Percentiles rank a stretch among this genome's conserved stretches.
phyloP scores from a whole-genome alignment of 2,888 invertebrate species.

The Harmothoe impar region DNA sequence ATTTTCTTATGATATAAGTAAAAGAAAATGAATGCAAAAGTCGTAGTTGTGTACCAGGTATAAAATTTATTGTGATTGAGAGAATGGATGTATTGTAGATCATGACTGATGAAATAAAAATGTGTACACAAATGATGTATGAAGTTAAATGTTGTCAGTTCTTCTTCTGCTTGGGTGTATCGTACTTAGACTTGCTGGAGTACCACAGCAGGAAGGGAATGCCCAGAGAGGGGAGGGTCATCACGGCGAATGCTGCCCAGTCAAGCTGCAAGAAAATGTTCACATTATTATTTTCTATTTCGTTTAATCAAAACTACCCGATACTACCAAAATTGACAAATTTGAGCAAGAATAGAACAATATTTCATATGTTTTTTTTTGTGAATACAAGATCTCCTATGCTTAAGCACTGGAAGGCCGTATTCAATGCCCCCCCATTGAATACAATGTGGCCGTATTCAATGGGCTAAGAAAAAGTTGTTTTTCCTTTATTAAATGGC shows the following conservation, averaged over 20 bases:
- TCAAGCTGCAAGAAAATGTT: constrained; percentile 87
- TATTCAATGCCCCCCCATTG: too few species aligned
- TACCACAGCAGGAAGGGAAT: constrained; percentile 98
- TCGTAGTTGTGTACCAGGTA: constrained; percentile 7
- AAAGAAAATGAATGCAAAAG: neutral
- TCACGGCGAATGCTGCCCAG: constrained; percentile 97
- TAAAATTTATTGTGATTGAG: constrained; percentile 22
- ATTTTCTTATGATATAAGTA: too few species aligned
- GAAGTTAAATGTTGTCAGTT: constrained; percentile 65
- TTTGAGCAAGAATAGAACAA: too few species aligned
- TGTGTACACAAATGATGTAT: constrained; percentile 46
- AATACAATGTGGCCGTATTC: too few species aligned
- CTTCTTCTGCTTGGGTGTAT: constrained; percentile 83
- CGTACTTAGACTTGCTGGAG: constrained; percentile 96
- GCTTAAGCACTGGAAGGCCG: too few species aligned
- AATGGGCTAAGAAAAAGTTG: too few species aligned
- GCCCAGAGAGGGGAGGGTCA: constrained; percentile 96
- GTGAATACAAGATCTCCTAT: too few species aligned
- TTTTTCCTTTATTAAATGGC: too few species aligned
- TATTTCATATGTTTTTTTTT: too few species aligned
- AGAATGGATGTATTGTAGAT: neutral
- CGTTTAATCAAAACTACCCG: neutral
- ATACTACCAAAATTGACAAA: neutral
- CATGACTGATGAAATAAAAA: constrained; percentile 43
- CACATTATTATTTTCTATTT: too few species aligned